These are phyloP conservation scores for Noctilio leporinus DNA, from an alignment of 2,113 vertebrate genomes.

Conservation along the genomic window DNA sequence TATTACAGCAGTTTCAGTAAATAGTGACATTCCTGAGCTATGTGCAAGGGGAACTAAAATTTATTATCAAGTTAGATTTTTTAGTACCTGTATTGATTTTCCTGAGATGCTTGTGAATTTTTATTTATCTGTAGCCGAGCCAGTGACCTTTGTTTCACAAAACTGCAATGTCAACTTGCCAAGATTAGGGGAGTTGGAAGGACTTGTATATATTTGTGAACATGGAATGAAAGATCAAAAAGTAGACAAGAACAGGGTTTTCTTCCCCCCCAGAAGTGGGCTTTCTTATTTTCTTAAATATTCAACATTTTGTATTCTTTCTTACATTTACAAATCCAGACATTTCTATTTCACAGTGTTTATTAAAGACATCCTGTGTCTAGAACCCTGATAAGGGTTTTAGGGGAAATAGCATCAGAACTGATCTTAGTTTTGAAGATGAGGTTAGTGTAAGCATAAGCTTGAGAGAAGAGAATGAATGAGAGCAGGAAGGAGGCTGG, in stretches of 20 bases:
- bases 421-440: neutral
- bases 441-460: neutral
- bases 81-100: constrained; percentile 85
- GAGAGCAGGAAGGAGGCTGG: neutral
- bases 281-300: constrained; percentile 41
- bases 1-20: constrained; percentile 83
- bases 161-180: constrained; percentile 61
- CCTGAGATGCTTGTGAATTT: constrained; percentile 81
- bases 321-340: neutral
- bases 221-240: neutral
- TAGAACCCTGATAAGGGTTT: neutral
- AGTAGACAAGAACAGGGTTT: constrained; percentile 18
- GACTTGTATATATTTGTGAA: neutral
- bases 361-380: neutral
- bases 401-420: neutral
- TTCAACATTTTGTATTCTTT: neutral
- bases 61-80: constrained; percentile 85
- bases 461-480: neutral
- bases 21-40: constrained; percentile 83
- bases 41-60: constrained; percentile 82
- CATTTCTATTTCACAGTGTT: neutral
- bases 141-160: constrained; percentile 79
- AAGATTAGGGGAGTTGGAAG: neutral
- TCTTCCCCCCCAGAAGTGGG: neutral
- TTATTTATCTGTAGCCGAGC: constrained; percentile 83